Evolutionary conservation across 2,888 invertebrate species (phyloP).

Genomic region (Opisthograptis luteolata): DNA sequence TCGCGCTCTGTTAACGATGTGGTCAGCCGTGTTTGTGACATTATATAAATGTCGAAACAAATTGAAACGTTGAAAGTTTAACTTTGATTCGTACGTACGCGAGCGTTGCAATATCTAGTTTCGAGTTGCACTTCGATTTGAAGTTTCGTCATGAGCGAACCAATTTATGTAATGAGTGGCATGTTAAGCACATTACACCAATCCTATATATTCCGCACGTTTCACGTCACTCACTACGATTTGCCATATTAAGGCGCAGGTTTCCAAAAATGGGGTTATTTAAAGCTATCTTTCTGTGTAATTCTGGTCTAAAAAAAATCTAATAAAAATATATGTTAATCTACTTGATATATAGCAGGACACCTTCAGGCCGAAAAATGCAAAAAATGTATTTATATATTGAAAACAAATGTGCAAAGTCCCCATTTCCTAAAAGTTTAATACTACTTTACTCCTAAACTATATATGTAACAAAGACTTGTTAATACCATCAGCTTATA

Average conservation of each 20-base stretch:
- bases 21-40: constrained; percentile 33
- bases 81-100: constrained; percentile 37
- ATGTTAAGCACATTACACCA: background rate
- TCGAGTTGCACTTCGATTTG: constrained; percentile 28
- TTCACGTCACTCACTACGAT: background rate
- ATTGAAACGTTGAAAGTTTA: constrained; percentile 40
- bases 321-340: no score
- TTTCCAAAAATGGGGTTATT: no score
- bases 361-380: no score
- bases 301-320: no score
- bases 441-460: no score
- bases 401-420: no score
- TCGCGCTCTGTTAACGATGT: constrained; percentile 22
- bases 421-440: no score
- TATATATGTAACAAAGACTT: no score
- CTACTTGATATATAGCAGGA: no score
- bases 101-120: constrained; percentile 22
- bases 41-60: constrained; percentile 37
- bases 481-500: no score
- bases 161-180: constrained; percentile 2
- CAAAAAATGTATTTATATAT: no score
- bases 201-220: background rate
- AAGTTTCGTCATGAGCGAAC: constrained; percentile 14
- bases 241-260: background rate
- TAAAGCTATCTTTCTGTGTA: no score